A percentile compares a stretch with the other conserved stretches of the same genome.
Evolutionary conservation across 2,797 vertebrate species (phyloP).

Genomic region (Hippoglossus hippoglossus): DNA sequence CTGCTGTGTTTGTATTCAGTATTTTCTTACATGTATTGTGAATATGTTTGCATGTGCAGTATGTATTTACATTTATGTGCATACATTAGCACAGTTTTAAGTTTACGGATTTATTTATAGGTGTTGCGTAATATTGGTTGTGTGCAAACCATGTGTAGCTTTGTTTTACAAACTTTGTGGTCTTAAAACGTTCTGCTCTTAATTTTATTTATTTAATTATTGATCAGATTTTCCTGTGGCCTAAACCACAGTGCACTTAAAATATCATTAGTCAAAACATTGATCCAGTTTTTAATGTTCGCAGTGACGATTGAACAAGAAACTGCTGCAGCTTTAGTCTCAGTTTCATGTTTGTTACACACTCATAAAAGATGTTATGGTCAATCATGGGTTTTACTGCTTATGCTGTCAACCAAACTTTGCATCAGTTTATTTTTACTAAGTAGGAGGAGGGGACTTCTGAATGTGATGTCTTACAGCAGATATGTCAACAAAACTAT

Average conservation of each 20-base stretch:
- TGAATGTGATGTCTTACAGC: no score
- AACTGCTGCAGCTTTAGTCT: not conserved
- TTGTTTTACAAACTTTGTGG: no score
- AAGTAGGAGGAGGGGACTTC: not conserved
- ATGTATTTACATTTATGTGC: not conserved
- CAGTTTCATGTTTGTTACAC: no score
- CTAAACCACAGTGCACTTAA: no score
- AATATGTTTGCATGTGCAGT: slow-evolving; percentile 27
- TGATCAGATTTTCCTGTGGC: no score
- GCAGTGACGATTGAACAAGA: no score
- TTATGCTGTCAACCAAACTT: not conserved
- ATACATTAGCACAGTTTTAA: not conserved
- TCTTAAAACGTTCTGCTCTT: no score
- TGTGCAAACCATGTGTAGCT: not conserved
- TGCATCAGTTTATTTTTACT: not conserved
- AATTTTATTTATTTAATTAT: no score
- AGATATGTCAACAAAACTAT: not conserved
- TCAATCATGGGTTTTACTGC: not conserved
- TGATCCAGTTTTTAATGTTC: no score
- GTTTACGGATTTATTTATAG: not conserved
- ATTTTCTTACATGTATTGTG: not conserved
- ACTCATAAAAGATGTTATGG: not conserved
- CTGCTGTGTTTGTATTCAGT: slow-evolving; percentile 25
- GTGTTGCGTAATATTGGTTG: not conserved
- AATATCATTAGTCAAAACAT: no score